Percentiles rank a stretch among this genome's conserved stretches.
phyloP scores from a whole-genome alignment of 2,797 vertebrate species.

The Paramormyrops hopkinsi region DNA sequence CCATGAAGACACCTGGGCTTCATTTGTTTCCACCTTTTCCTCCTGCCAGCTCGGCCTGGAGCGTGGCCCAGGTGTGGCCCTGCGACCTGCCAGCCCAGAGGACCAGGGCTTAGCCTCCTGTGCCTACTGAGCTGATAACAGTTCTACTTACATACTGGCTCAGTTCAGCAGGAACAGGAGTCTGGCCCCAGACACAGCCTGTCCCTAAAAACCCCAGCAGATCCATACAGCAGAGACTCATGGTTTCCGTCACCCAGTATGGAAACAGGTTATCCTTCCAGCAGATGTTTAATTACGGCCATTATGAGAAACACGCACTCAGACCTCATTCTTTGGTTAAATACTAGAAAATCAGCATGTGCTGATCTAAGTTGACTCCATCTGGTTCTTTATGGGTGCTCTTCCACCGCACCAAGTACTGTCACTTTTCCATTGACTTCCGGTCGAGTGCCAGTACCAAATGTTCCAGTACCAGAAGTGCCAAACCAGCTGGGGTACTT shows the following conservation, averaged over 20 bases:
- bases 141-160: slow-evolving; percentile 96
- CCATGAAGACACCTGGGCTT: not conserved
- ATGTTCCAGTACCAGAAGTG: not conserved
- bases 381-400: not conserved
- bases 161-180: slow-evolving; percentile 99
- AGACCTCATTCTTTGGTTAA: not conserved
- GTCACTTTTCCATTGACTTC: not conserved
- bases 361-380: not conserved
- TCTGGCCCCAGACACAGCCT: slow-evolving; percentile 70
- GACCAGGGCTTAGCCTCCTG: slow-evolving; percentile 76
- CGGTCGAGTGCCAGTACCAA: not conserved
- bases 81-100: not conserved
- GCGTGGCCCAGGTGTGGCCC: not conserved
- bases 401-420: not conserved
- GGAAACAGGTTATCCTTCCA: not conserved
- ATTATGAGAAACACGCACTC: not conserved
- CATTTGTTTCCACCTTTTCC: not conserved
- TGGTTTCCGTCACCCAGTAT: not conserved
- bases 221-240: not conserved
- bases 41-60: not conserved
- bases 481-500: not conserved
- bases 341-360: not conserved
- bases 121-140: slow-evolving; percentile 99
- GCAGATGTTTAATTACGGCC: not conserved
- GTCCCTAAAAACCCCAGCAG: not conserved